phyloP scores from a whole-genome alignment of 2,797 vertebrate species.

The Syngnathus rostellatus region DNA sequence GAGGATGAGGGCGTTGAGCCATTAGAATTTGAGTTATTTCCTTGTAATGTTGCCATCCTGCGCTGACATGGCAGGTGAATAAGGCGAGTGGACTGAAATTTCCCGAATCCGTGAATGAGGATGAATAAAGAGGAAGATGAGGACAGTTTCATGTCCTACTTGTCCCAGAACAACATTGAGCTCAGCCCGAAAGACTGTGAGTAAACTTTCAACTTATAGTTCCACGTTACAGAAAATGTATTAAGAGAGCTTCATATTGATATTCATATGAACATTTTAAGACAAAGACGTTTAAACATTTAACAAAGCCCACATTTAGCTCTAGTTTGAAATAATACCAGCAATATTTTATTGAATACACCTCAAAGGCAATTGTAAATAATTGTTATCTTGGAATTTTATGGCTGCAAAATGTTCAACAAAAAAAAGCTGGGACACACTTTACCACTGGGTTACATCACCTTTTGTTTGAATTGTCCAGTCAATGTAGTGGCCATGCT shows the following conservation, averaged over 20 bases:
- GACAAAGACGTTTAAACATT: no score
- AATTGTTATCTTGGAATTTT: no score
- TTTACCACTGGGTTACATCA: neutral
- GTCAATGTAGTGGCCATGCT: slow-evolving; percentile 86
- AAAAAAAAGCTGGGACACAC: no score
- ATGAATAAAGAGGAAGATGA: slow-evolving; percentile 47
- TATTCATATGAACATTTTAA: neutral
- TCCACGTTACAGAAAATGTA: neutral
- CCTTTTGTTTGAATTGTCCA: slow-evolving; percentile 43
- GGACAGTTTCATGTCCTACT: slow-evolving; percentile 65
- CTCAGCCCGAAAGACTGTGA: slow-evolving; percentile 78
- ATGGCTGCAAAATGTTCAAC: no score
- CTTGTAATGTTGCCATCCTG: slow-evolving; percentile 9
- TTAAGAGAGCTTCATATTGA: neutral
- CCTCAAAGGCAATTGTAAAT: no score
- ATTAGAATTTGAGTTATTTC: slow-evolving; percentile 18
- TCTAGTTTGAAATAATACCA: neutral
- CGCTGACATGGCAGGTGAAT: slow-evolving; percentile 3
- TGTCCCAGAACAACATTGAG: slow-evolving; percentile 71
- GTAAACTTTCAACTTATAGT: slow-evolving; percentile 51
- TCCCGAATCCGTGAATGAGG: slow-evolving; percentile 15
- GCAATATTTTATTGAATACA: no score
- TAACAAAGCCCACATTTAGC: neutral
- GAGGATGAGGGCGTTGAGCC: slow-evolving; percentile 17
- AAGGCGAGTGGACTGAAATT: slow-evolving; percentile 8